Percentiles rank a stretch among this genome's conserved stretches.
Evolutionary conservation across 2,888 invertebrate genomes (phyloP).

Genomic region (Tetheella fluctuosa): DNA sequence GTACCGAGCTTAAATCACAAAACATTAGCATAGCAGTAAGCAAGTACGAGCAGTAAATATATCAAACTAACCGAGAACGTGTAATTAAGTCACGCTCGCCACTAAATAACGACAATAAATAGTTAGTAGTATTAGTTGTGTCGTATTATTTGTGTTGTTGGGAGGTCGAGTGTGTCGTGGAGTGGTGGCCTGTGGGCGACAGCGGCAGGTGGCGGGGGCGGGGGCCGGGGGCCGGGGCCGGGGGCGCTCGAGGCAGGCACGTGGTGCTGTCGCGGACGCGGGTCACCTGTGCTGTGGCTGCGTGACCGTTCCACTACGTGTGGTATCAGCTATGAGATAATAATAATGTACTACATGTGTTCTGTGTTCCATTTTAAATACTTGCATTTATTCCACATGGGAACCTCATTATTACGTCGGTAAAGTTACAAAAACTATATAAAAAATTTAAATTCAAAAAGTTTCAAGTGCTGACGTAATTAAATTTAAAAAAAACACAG

Average conservation of each 20-base stretch:
- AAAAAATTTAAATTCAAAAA: too few relatives aligned
- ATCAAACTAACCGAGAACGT: neutral
- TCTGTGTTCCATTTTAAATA: too few relatives aligned
- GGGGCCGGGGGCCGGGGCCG: neutral
- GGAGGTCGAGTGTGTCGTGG: neutral
- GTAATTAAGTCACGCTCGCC: slow-evolving; percentile 1
- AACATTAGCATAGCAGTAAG: neutral
- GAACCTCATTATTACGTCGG: too few relatives aligned
- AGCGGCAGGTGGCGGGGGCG: too few relatives aligned
- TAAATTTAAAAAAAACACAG: too few relatives aligned
- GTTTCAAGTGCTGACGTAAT: too few relatives aligned
- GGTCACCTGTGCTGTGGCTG: neutral
- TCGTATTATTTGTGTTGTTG: neutral
- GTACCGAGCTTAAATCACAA: neutral
- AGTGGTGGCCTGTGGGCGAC: too few relatives aligned
- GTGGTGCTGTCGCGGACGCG: neutral
- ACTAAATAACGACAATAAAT: neutral
- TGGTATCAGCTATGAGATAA: too few relatives aligned
- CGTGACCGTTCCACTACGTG: neutral
- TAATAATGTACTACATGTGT: too few relatives aligned
- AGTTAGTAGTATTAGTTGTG: neutral
- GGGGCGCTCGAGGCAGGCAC: neutral
- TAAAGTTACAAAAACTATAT: too few relatives aligned
- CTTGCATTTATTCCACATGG: too few relatives aligned
- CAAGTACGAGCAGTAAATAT: neutral